Evolutionary conservation across 2,797 vertebrate genomes (phyloP).

Genomic region (Bradypodion ventrale): DNA sequence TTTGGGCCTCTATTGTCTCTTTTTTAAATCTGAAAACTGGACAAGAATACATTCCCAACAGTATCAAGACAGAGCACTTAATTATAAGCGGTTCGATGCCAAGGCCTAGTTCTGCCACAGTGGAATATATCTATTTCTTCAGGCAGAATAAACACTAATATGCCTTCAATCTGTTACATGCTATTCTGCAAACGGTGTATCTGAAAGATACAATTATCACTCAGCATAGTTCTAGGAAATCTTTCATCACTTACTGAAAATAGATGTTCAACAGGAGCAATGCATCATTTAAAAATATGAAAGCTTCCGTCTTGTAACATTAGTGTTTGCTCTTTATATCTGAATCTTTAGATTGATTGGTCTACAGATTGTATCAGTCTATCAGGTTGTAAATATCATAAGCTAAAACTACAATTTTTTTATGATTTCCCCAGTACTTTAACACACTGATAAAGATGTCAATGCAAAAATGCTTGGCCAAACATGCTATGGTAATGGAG

Average conservation of each 20-base stretch:
- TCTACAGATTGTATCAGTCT: neutral
- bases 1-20: neutral
- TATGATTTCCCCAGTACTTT: neutral
- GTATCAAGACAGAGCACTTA: neutral
- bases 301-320: neutral
- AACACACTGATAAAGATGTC: neutral
- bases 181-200: neutral
- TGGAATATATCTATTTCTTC: neutral
- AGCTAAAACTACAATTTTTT: neutral
- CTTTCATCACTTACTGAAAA: slow-evolving; percentile 18
- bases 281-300: neutral
- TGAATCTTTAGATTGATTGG: neutral
- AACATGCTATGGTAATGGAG: no score
- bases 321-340: neutral
- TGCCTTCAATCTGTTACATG: no score
- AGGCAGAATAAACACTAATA: neutral
- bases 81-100: neutral
- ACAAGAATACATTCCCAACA: neutral
- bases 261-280: neutral
- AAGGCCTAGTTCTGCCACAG: no score
- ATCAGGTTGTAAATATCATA: neutral
- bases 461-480: no score
- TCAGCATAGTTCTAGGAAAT: neutral
- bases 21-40: neutral
- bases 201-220: slow-evolving; percentile 10